phyloP scores from a whole-genome alignment of 2,797 vertebrate genomes.

The Decapterus maruadsi region DNA sequence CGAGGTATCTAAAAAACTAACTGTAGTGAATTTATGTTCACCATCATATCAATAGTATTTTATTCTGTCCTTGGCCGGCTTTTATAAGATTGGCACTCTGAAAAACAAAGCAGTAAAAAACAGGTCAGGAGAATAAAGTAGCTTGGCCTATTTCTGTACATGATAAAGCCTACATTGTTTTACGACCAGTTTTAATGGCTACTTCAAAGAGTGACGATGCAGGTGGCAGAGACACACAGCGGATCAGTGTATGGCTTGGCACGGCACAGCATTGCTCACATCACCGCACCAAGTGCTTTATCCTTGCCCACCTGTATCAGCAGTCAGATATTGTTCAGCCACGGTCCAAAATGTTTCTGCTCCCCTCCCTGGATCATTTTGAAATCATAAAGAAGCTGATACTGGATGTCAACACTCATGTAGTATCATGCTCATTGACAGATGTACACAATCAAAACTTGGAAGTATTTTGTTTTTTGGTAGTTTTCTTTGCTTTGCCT shows the following conservation, averaged over 20 bases:
- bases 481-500: conserved; percentile 32
- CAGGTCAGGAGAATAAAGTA: neutral
- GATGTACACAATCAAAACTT: neutral
- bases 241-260: conserved; percentile 36
- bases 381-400: conserved; percentile 1
- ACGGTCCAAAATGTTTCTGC: conserved; percentile 1
- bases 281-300: conserved; percentile 16
- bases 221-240: conserved; percentile 31
- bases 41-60: neutral
- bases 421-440: neutral
- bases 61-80: neutral
- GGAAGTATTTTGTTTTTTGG: conserved; percentile 13
- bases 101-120: no score
- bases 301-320: conserved; percentile 34
- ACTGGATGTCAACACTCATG: neutral
- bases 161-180: neutral
- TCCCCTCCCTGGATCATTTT: neutral
- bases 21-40: neutral
- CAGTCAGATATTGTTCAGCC: conserved; percentile 5
- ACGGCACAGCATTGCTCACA: conserved; percentile 17
- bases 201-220: neutral
- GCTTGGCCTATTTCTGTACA: neutral
- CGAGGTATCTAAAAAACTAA: neutral
- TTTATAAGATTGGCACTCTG: neutral
- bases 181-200: neutral